Percentiles rank a stretch among this genome's conserved stretches.
These are phyloP conservation scores for Drosophila ustulata DNA, from an alignment of 2,888 invertebrate genomes.

Conservation along the genomic window DNA sequence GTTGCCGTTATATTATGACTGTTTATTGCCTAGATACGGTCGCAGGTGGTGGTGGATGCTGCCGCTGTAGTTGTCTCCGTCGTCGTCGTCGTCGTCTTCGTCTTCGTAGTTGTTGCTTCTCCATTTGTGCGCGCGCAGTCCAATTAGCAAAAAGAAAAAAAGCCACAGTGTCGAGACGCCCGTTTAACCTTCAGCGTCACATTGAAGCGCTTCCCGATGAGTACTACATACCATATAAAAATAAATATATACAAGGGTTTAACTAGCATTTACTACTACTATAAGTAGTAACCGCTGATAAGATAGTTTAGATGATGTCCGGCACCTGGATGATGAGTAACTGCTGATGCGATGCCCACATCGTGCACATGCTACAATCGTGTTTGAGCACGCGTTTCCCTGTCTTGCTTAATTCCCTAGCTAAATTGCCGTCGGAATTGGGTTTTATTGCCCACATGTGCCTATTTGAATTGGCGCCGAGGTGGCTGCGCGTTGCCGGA, in stretches of 20 bases:
- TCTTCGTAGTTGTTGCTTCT: conserved; percentile 10
- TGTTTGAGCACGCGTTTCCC: neutral
- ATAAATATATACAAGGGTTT: conserved; percentile 16
- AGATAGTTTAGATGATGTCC: conserved; percentile 1
- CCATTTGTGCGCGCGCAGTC: conserved; percentile 66
- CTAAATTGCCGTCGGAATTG: neutral
- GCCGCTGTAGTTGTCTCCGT: conserved; percentile 12
- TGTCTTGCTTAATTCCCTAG: neutral
- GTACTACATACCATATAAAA: conserved; percentile 1
- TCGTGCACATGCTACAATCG: neutral
- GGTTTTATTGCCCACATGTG: neutral
- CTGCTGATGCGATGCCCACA: neutral
- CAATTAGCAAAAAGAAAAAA: conserved; percentile 29
- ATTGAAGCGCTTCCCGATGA: conserved; percentile 37
- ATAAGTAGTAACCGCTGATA: conserved; percentile 16
- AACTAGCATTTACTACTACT: conserved; percentile 16
- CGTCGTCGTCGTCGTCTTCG: conserved; percentile 15
- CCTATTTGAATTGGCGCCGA: neutral
- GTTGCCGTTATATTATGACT: conserved; percentile 20
- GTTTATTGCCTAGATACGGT: conserved; percentile 4
- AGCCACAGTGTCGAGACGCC: conserved; percentile 32
- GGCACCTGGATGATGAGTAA: neutral
- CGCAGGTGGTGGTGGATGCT: conserved; percentile 13
- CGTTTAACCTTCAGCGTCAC: conserved; percentile 70
- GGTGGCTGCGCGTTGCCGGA: neutral